Base-by-base conservation (phyloP, 2,888 invertebrate genomes). In the Ctena decussata region DNA sequence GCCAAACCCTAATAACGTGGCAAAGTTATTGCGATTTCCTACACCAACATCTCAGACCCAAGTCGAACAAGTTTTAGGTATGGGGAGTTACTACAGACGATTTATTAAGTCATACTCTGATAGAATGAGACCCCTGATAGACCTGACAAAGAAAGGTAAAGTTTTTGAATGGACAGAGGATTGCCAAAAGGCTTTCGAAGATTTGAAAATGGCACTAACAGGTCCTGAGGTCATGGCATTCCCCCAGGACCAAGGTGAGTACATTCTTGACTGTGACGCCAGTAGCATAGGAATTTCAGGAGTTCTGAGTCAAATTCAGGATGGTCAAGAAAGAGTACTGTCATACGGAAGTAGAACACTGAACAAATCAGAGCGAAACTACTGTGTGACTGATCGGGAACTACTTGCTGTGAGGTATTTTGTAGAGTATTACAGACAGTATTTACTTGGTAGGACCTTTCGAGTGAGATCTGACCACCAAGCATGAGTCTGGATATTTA, bases 181-280 rank as follows among this genome's bases (percentile, higher is more conserved):
- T 6, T 81, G 79, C 46, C 32, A 79, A 32, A 27, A 41, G 27
- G 49, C 79, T 2, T 87, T 87, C 57, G 44, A 82, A 15, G 27
- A 44, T 32, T 15, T 87, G 15, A 82, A 82, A 65, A n/a, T 27
- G 8, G 46, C 39, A 12, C 37, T 87, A 44, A 80, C 76, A 27
- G 37, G 78, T 49, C 32, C 84, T 27, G 78, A 84, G 21, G 69
- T 84, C 2, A 77, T 87, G 78, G 71, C 84, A 5, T 75, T 72
- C 46, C 81, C 81, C 8, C 70, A 32, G n/a, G 73, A 75, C 6
- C 60, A 77, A 11, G 78, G 57, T 18, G 65, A 57, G 49, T 82
- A 49, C 49, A 84, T 84, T 12, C 39, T 86, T 27, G 87, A 85
- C 49, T 77, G 77, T 18, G 85, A 87, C 27, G 85, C 85, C 24